Base-by-base conservation (phyloP, 1,140 invertebrate genomes). In the Heliconius nattereri region DNA sequence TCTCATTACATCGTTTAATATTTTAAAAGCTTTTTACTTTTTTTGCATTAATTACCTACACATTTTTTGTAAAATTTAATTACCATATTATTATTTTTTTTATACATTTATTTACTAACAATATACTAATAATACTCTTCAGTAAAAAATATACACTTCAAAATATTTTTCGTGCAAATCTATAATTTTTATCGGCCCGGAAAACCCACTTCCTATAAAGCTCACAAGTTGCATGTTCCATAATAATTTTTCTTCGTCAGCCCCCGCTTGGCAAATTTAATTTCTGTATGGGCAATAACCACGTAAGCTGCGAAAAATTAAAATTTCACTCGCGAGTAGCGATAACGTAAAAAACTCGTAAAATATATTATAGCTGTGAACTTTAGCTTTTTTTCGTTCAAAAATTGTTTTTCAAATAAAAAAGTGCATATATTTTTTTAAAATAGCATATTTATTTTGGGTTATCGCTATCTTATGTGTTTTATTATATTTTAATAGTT, bases 181-280 rank as follows among this genome's bases (percentile, higher is more conserved):
- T 3, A n/a, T 66, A 66, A 66, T 66, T 79, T 78, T 79, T 77
- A 79, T 73, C 75, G 70, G 52, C 32, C n/a, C 52, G 80, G 80
- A 73, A 81, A 75, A 75, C 66, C 80, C 76, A 35, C 73, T 81
- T 78, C 77, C 73, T 70, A 75, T 73, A 57, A 75, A 57, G 72
- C 52, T 73, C 73, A 70, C 76, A 23, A 52, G 35, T 80, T 73
- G 81, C 81, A 82, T 82, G 81, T 78, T 82, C 57, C 78, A 71
- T 78, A 80, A 80, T 78, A 79, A 82, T 82, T 82, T 82, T 82
- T 82, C 79, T 82, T 82, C 81, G 60, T 80, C 78, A 78, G 72
- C 78, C 40, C 45, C 35, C 74, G 57, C 73, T 77, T 80, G 78
- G 78, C 74, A 79, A 82, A 82, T 78, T 76, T 80, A 80, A 80